Base-by-base conservation (phyloP, 2,113 vertebrate species). In the Muntiacus muntjak region DNA sequence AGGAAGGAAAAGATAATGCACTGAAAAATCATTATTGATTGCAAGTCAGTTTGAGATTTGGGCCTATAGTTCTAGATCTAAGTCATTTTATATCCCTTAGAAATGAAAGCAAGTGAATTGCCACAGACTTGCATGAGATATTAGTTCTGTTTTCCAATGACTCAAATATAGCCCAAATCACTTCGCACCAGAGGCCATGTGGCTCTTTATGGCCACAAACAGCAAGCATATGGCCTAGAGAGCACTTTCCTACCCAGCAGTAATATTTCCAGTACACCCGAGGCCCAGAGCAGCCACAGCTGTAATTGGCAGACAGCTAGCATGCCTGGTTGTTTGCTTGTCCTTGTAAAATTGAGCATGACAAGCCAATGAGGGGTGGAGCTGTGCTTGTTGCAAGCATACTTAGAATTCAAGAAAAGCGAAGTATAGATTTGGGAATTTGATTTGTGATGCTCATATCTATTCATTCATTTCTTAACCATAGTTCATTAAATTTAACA, bases 401-500 rank as follows among this genome's bases (percentile, higher is more conserved):
- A 87, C 87, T 97, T 97, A 81, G 93, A 97, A 98, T 96, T 96
- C 91, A 94, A 94, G 86, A 89, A 97, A 97, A 96, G 23, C 7
- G 26, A 89, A 94, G 47, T 95, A 36, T 96, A 96, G 94, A 92
- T 97, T 21, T 89, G 94, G 97, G 94, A 94, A 82, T 98, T 93
- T 97, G 91, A 97, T 98, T 97, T 97, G 96, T 71, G 81, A 91
- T 85, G 74, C 87, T 96, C 87, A 30, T 97, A 97, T 92, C 96
- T 90, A 91, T 98, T 97, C 97, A 93, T 97, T 98, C 93, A 88
- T 97, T 98, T 98, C 95, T 95, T 97, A 97, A 95, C 93, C 95
- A 83, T 86, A 97, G 58, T 98, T 98, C 58, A 5, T 30, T 2
- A 97, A 98, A 98, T 98, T 98, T 98, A 98, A 98, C 97, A 98